Conservation (phyloP, 2,888 invertebrate genomes). For the Nebria salina region DNA sequence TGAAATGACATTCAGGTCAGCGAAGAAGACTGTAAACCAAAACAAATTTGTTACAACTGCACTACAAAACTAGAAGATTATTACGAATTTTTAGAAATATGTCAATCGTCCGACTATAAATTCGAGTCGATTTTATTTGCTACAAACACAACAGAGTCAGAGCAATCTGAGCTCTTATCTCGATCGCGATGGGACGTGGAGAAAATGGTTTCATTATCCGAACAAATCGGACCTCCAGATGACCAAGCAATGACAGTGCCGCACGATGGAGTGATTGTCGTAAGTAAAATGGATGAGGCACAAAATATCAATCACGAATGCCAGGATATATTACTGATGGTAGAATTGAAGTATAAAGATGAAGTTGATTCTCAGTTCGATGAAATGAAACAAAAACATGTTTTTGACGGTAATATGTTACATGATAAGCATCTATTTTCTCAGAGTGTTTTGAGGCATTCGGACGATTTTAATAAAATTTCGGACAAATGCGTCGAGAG, state of each 20-base stretch:
- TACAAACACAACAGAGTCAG: conserved; percentile 28
- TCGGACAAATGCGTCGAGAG: conserved; percentile 12
- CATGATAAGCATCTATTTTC: conserved; percentile 41
- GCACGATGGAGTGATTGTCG: conserved; percentile 52
- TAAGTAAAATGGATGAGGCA: conserved; percentile 51
- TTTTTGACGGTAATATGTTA: conserved; percentile 38
- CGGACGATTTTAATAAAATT: conserved; percentile 50
- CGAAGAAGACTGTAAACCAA: conserved; percentile 60
- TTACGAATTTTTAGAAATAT: conserved; percentile 57
- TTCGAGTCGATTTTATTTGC: conserved; percentile 56
- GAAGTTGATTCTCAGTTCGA: conserved; percentile 44
- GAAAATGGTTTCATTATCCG: conserved; percentile 25
- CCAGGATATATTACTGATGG: conserved; percentile 54
- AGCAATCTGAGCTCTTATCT: conserved; percentile 8
- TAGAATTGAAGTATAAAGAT: conserved; percentile 52
- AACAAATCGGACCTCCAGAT: conserved; percentile 31
- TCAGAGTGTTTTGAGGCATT: conserved; percentile 50
- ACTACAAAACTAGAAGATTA: conserved; percentile 59
- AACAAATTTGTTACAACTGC: conserved; percentile 59
- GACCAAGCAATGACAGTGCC: conserved; percentile 25
- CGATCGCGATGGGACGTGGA: conserved; percentile 30
- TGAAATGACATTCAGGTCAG: conserved; percentile 53
- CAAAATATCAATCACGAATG: conserved; percentile 43
- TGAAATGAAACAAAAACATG: conserved; percentile 25
- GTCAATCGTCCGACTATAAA: conserved; percentile 57